phyloP scores from a whole-genome alignment of 37 sponge, comb jelly and placozoan species.

The Aplysina aerophoba region DNA sequence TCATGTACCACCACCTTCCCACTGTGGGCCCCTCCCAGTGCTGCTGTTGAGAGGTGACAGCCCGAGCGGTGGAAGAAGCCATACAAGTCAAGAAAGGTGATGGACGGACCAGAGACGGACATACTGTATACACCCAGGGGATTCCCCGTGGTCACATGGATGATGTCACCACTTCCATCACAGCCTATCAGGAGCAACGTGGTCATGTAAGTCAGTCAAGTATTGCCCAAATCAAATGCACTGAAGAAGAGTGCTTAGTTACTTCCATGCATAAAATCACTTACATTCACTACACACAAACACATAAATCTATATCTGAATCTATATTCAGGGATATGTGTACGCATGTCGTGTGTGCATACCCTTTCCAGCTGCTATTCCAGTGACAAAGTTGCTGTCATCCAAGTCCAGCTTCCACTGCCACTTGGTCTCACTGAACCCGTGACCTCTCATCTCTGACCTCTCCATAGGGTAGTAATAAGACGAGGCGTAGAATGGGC shows the following conservation, averaged over 20 bases:
- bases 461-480: conserved; percentile 45
- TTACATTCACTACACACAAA: not conserved
- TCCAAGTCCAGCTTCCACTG: conserved; percentile 53
- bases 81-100: conserved; percentile 41
- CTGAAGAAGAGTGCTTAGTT: too few relatives aligned
- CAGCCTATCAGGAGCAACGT: too few relatives aligned
- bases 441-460: conserved; percentile 38
- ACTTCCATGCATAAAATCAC: too few relatives aligned
- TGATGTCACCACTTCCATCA: conserved; percentile 13
- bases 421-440: conserved; percentile 58
- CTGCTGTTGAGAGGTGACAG: conserved; percentile 1
- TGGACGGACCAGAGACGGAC: not conserved
- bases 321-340: not conserved
- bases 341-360: not conserved
- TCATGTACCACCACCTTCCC: conserved; percentile 64
- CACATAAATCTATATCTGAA: too few relatives aligned
- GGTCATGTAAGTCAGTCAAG: too few relatives aligned
- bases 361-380: conserved; percentile 12
- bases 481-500: conserved; percentile 22
- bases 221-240: too few relatives aligned
- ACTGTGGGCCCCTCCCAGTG: conserved; percentile 21
- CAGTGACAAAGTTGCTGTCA: conserved; percentile 42
- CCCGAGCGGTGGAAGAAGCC: not conserved
- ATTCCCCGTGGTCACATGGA: conserved; percentile 48
- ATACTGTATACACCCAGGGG: conserved; percentile 53